A percentile compares a stretch with the other conserved stretches of the same genome.
Conservation (phyloP, 2,888 invertebrate genomes). For the Dasypogon diadema region DNA sequence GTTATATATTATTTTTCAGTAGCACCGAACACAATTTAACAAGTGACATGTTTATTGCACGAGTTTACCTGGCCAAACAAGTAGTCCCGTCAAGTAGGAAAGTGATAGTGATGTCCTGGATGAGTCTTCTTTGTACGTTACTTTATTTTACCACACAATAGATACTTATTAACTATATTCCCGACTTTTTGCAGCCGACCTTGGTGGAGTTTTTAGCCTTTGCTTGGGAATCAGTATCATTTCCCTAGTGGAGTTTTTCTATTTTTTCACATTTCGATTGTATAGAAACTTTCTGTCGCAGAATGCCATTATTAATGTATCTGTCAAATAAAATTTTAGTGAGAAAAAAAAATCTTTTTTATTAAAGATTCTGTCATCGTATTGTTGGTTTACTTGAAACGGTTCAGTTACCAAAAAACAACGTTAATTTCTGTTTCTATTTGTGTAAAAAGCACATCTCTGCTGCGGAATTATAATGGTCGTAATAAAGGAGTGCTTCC, state of each 20-base stretch:
- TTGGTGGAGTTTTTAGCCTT: constrained; percentile 67
- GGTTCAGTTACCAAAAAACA: neutral
- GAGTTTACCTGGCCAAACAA: constrained; percentile 66
- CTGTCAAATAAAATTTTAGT: constrained; percentile 16
- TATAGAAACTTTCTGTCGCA: constrained; percentile 59
- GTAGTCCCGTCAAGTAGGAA: constrained; percentile 65
- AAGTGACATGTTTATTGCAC: constrained; percentile 63
- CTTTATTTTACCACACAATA: too few relatives aligned
- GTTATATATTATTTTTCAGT: neutral
- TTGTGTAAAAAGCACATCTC: neutral
- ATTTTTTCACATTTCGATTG: constrained; percentile 64
- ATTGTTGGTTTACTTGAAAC: neutral
- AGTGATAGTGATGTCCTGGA: constrained; percentile 67
- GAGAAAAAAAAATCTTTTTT: neutral
- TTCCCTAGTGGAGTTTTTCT: constrained; percentile 66
- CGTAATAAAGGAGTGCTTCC: constrained; percentile 51
- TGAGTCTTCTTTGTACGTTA: constrained; percentile 64
- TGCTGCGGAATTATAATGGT: constrained; percentile 35
- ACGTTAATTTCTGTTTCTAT: neutral
- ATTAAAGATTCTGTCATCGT: neutral
- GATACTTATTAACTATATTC: too few relatives aligned
- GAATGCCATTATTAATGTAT: constrained; percentile 45
- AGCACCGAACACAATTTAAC: constrained; percentile 49
- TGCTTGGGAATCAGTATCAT: constrained; percentile 66
- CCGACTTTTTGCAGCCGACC: constrained; percentile 63